phyloP scores from a whole-genome alignment of 2,888 invertebrate genomes.

The Torymus tubicola region DNA sequence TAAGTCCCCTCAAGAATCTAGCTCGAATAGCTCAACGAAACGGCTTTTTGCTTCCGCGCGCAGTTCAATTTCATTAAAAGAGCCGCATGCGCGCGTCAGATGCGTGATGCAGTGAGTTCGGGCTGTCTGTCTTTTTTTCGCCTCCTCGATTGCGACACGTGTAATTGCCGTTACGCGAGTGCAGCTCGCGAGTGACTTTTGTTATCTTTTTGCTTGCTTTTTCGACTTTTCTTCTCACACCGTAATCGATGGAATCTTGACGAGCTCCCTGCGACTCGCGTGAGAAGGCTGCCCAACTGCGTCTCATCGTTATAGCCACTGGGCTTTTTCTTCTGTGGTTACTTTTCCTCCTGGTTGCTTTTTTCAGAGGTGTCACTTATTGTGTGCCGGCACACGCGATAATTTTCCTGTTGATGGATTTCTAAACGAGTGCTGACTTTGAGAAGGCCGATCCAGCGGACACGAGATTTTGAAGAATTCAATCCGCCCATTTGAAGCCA shows the following conservation, averaged over 20 bases:
- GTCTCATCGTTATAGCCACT: slow-evolving; percentile 30
- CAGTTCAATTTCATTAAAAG: slow-evolving; percentile 28
- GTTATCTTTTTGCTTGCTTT: slow-evolving; percentile 26
- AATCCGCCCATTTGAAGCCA: too few species aligned
- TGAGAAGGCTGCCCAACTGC: not conserved
- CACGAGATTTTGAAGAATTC: too few species aligned
- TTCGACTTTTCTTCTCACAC: slow-evolving; percentile 24
- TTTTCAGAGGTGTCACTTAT: slow-evolving; percentile 7
- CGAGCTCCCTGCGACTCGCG: slow-evolving; percentile 8
- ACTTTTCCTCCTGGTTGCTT: not conserved
- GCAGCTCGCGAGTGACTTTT: slow-evolving; percentile 17
- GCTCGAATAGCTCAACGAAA: not conserved
- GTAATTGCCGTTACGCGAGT: slow-evolving; percentile 34
- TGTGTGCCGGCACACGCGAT: not conserved
- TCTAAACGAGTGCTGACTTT: too few species aligned
- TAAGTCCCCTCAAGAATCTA: slow-evolving; percentile 6
- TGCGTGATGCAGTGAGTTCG: slow-evolving; percentile 21
- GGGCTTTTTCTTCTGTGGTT: not conserved
- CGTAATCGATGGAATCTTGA: slow-evolving; percentile 47
- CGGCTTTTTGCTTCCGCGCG: not conserved
- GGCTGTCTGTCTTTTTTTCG: too few species aligned
- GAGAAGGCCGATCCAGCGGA: too few species aligned
- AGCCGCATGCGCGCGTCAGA: slow-evolving; percentile 13
- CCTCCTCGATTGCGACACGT: slow-evolving; percentile 36
- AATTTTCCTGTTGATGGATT: not conserved